phyloP scores from a whole-genome alignment of 2,113 vertebrate genomes.

The Chloroceryle aenea region DNA sequence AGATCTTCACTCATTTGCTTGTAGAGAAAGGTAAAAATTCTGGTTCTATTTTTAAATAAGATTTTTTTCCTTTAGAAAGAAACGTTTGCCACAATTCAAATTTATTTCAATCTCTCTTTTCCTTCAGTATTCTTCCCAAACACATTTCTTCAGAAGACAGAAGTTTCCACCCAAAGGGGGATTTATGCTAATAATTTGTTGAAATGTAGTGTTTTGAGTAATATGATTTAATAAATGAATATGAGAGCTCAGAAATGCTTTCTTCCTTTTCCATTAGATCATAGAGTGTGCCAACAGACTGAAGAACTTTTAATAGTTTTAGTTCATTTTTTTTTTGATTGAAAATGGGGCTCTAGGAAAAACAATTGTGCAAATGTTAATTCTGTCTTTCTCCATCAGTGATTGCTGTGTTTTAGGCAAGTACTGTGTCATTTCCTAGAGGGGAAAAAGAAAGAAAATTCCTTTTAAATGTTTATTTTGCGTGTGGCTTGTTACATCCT shows the following conservation, averaged over 20 bases:
- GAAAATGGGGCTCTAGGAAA: conserved; percentile 59
- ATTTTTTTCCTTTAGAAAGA: neutral
- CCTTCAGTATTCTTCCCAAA: neutral
- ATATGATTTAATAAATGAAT: conserved; percentile 50
- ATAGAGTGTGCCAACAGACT: conserved; percentile 11
- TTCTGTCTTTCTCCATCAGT: conserved; percentile 58
- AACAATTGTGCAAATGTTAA: conserved; percentile 57
- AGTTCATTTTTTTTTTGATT: conserved; percentile 52
- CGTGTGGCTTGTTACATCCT: neutral
- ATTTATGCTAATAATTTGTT: conserved; percentile 43
- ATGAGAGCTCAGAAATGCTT: conserved; percentile 22
- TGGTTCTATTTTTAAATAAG: neutral
- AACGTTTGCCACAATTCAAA: neutral
- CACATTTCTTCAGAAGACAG: neutral
- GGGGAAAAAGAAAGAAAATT: conserved; percentile 45
- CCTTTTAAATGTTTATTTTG: conserved; percentile 41
- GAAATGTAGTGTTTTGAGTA: conserved; percentile 40
- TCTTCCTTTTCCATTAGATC: conserved; percentile 38
- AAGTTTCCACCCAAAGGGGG: neutral
- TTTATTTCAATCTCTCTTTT: neutral
- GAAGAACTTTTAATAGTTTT: conserved; percentile 62
- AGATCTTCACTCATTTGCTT: neutral
- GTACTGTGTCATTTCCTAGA: conserved; percentile 35
- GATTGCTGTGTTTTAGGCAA: conserved; percentile 46
- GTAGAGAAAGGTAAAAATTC: neutral